Conservation (phyloP, 2,888 invertebrate genomes). For the Tanypteryx hageni region DNA sequence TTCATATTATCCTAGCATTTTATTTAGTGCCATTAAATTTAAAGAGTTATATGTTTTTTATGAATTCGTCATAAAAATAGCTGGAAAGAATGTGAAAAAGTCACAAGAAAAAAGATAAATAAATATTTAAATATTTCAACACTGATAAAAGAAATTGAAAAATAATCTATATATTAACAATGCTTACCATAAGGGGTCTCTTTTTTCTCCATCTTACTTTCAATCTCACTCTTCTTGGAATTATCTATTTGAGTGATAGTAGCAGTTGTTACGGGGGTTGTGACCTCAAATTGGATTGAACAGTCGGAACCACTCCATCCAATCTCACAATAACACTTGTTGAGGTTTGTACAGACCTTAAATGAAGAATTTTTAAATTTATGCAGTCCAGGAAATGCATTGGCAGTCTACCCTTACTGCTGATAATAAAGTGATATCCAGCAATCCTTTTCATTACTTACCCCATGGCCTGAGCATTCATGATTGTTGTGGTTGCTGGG, state of each 20-base stretch:
- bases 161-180: background rate
- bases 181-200: constrained; percentile 95
- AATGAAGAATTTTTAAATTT: constrained; percentile 68
- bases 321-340: constrained; percentile 92
- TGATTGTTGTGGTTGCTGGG: constrained; percentile 91
- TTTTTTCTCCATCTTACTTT: constrained; percentile 87
- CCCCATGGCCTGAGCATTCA: constrained; percentile 97
- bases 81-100: background rate
- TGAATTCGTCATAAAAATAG: background rate
- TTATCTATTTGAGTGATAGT: constrained; percentile 71
- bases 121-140: background rate
- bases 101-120: background rate
- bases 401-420: background rate
- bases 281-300: constrained; percentile 84
- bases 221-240: constrained; percentile 76
- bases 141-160: background rate
- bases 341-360: constrained; percentile 94
- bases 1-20: background rate
- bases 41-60: background rate
- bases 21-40: background rate
- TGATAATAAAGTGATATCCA: background rate
- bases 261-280: constrained; percentile 72
- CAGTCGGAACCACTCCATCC: constrained; percentile 95
- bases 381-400: background rate
- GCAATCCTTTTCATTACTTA: constrained; percentile 78